Evolutionary conservation across 2,113 vertebrate genomes (phyloP).

Genomic region (Sula dactylatra): DNA sequence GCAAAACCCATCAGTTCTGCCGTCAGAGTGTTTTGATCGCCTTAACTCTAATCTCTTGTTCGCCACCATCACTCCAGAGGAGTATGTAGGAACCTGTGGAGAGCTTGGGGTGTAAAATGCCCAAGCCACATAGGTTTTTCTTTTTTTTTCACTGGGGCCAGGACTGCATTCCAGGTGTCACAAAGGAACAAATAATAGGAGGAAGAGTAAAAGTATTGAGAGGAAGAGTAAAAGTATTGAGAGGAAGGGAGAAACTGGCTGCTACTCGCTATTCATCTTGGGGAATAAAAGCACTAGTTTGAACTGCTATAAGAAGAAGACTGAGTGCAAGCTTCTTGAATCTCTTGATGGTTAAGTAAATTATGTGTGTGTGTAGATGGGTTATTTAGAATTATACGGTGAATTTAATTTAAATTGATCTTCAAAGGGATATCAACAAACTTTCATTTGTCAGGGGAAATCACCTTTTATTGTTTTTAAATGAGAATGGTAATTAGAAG

Average conservation of each 20-base stretch:
- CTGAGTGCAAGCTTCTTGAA: background rate
- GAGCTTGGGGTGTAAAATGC: background rate
- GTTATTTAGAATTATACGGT: constrained; percentile 28
- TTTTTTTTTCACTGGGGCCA: rapidly evolving
- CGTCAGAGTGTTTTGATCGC: background rate
- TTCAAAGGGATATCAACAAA: constrained; percentile 43
- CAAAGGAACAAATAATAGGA: background rate
- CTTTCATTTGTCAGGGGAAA: constrained; percentile 50
- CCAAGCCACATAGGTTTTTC: rapidly evolving
- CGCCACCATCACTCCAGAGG: background rate
- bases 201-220: background rate
- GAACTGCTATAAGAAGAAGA: background rate
- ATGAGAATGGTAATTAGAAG: constrained; percentile 54
- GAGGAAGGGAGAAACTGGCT: background rate
- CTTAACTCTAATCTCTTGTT: background rate
- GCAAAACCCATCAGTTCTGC: background rate
- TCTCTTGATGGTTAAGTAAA: constrained; percentile 27
- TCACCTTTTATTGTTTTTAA: constrained; percentile 63
- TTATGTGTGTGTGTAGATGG: background rate
- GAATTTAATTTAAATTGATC: constrained; percentile 54
- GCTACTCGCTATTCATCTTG: background rate
- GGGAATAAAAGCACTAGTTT: background rate
- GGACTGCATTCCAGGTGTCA: background rate
- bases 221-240: background rate
- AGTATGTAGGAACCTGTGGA: background rate